Evolutionary conservation across 2,888 invertebrate genomes (phyloP).

Genomic region (Drosophila dives): DNA sequence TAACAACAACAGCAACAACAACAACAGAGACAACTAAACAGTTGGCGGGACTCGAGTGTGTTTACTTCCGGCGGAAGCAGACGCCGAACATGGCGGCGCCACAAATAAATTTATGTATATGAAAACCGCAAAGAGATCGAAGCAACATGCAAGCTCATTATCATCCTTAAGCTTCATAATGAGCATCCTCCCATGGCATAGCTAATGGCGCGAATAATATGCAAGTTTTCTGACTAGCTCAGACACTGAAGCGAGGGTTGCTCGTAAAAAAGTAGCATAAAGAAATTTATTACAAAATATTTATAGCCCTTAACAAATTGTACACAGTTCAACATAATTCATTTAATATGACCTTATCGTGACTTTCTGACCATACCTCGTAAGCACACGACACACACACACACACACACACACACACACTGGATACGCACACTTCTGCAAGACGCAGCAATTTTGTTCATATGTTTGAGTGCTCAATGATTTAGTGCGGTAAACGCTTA

Average conservation of each 20-base stretch:
- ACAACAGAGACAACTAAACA: background rate
- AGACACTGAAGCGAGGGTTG: conserved; percentile 28
- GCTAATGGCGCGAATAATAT: conserved; percentile 61
- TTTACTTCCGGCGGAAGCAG: conserved; percentile 55
- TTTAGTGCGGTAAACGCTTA: conserved; percentile 54
- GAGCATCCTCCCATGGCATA: conserved; percentile 20
- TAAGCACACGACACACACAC: background rate
- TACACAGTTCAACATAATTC: background rate
- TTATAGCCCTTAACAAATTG: background rate
- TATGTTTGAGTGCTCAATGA: conserved; percentile 48
- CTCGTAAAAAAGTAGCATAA: background rate
- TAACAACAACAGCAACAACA: conserved; percentile 7
- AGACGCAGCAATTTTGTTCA: conserved; percentile 45
- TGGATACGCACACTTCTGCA: background rate
- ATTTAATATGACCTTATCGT: background rate
- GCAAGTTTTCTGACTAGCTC: conserved; percentile 44
- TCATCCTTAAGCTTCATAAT: conserved; percentile 39
- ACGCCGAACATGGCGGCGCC: conserved; percentile 53
- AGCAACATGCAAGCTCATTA: conserved; percentile 47
- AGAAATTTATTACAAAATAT: background rate
- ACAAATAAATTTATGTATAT: conserved; percentile 53
- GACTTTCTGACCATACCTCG: conserved; percentile 28
- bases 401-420: background rate
- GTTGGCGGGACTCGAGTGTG: conserved; percentile 51
- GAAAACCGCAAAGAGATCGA: conserved; percentile 53